These are phyloP conservation scores for Drosophila kohkoa DNA, from an alignment of 1,140 invertebrate genomes.

Conservation along the genomic window DNA sequence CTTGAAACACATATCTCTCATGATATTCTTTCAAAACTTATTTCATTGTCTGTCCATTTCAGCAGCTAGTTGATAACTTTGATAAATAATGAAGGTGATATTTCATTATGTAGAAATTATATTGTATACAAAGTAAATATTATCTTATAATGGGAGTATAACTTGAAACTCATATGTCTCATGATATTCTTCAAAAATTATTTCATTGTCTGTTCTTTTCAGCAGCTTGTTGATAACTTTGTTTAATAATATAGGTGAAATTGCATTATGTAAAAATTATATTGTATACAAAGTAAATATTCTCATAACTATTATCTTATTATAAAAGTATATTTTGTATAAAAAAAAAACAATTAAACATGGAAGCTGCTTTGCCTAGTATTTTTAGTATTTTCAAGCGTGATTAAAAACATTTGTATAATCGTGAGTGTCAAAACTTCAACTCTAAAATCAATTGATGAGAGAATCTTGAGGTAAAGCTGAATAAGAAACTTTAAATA, in stretches of 20 bases:
- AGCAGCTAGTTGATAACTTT: not conserved
- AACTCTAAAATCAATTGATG: not conserved
- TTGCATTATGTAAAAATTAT: too few relatives aligned
- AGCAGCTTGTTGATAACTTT: not conserved
- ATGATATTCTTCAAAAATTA: not conserved
- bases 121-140: too few relatives aligned
- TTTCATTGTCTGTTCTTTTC: not conserved
- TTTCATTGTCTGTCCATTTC: not conserved
- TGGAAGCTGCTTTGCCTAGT: too few relatives aligned
- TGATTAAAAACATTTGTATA: not conserved
- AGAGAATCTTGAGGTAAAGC: not conserved
- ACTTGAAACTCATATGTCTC: too few relatives aligned
- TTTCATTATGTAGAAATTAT: too few relatives aligned
- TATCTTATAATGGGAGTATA: too few relatives aligned
- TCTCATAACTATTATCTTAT: too few relatives aligned
- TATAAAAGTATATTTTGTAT: too few relatives aligned
- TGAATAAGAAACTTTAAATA: constrained; percentile 11
- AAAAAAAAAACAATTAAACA: too few relatives aligned
- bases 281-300: too few relatives aligned
- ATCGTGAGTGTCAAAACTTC: not conserved
- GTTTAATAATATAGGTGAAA: not conserved
- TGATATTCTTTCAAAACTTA: not conserved
- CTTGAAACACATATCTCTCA: too few relatives aligned
- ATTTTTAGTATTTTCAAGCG: not conserved
- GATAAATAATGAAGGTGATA: not conserved